Conservation (phyloP, 2,888 invertebrate genomes). For the Cotesia congregata region DNA sequence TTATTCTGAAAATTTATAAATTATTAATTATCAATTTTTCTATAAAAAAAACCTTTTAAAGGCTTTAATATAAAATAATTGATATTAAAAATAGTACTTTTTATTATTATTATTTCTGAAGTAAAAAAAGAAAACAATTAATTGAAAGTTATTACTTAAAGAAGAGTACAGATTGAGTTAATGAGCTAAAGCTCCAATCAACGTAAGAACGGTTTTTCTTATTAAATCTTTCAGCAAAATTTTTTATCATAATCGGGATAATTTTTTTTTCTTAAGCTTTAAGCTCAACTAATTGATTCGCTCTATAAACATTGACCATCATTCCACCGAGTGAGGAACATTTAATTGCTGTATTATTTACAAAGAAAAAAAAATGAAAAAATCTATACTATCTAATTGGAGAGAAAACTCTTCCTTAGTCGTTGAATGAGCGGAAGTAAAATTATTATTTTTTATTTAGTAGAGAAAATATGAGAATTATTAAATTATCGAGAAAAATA, state of each 20-base stretch:
- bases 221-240: background rate
- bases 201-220: slow-evolving; percentile 35
- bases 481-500: background rate
- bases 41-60: slow-evolving; percentile 2
- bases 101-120: background rate
- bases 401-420: background rate
- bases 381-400: background rate
- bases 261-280: background rate
- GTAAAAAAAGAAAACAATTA: background rate
- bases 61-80: too few species aligned
- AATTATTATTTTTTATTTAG: background rate
- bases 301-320: background rate
- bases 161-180: slow-evolving; percentile 40
- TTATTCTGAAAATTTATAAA: background rate
- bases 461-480: background rate
- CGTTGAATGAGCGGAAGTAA: background rate
- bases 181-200: slow-evolving; percentile 56
- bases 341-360: background rate
- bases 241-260: background rate
- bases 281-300: background rate
- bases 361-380: background rate
- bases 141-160: slow-evolving; percentile 26
- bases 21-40: background rate
- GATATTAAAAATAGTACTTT: too few species aligned
- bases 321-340: background rate